These are phyloP conservation scores for Deilephila elpenor DNA, from an alignment of 2,888 invertebrate species.

Conservation along the genomic window DNA sequence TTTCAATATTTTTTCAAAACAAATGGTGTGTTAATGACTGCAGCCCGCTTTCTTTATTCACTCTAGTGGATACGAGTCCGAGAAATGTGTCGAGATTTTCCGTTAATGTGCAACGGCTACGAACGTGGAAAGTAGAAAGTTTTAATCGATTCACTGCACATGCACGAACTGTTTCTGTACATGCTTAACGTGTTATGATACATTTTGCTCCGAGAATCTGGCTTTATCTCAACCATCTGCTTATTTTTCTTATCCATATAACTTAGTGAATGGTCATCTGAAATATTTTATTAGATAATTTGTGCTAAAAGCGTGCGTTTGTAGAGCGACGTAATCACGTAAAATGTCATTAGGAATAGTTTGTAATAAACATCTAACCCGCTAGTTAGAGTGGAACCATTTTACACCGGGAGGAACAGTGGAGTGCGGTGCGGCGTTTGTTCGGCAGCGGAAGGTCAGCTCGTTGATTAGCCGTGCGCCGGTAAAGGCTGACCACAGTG, in stretches of 20 bases:
- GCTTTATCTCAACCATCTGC: neutral
- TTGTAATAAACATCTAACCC: conserved; percentile 37
- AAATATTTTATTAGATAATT: neutral
- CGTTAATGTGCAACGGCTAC: conserved; percentile 73
- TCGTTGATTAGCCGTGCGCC: conserved; percentile 82
- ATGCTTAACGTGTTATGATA: conserved; percentile 57
- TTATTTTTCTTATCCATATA: neutral
- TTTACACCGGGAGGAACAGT: conserved; percentile 49
- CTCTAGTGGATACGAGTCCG: conserved; percentile 75
- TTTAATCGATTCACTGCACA: conserved; percentile 81
- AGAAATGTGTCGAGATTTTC: conserved; percentile 80
- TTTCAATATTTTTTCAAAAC: conserved; percentile 38
- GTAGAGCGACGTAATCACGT: conserved; percentile 4
- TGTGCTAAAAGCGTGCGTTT: neutral
- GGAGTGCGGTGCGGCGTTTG: conserved; percentile 67
- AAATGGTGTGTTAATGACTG: conserved; percentile 58
- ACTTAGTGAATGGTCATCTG: neutral
- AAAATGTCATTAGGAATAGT: conserved; percentile 25
- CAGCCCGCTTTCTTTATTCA: conserved; percentile 75
- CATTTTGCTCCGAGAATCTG: conserved; percentile 47
- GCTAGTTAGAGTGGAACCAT: conserved; percentile 23
- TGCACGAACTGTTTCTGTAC: conserved; percentile 69
- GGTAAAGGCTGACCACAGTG: conserved; percentile 83
- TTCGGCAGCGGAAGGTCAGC: conserved; percentile 80
- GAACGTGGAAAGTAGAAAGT: conserved; percentile 83